Percentiles rank a stretch among this genome's conserved stretches.
Evolutionary conservation across 2,888 invertebrate genomes (phyloP).

Genomic region (Sinohyriopsis cumingii): DNA sequence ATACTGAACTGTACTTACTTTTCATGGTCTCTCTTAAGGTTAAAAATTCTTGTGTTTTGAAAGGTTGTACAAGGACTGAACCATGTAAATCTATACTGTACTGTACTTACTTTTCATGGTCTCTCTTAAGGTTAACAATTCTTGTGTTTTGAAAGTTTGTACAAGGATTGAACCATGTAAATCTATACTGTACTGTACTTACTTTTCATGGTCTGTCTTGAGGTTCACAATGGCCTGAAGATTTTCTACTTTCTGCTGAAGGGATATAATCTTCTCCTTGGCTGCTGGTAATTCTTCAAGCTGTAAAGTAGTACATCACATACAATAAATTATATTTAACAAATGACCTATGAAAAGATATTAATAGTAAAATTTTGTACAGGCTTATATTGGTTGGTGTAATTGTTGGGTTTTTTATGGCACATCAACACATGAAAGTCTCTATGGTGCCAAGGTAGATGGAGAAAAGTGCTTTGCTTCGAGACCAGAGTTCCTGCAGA

Average conservation of each 20-base stretch:
- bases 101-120: slow-evolving; percentile 81
- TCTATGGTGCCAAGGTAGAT: neutral
- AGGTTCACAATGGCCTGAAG: slow-evolving; percentile 82
- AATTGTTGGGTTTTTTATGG: neutral
- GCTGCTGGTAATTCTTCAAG: slow-evolving; percentile 82
- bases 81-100: neutral
- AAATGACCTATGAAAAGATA: neutral
- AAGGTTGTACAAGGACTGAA: too few relatives aligned
- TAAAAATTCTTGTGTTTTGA: too few relatives aligned
- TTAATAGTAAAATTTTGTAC: neutral
- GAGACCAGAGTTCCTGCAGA: too few relatives aligned
- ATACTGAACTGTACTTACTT: slow-evolving; percentile 74
- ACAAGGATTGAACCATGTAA: neutral
- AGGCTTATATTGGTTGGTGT: neutral
- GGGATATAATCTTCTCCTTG: slow-evolving; percentile 82
- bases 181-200: slow-evolving; percentile 60
- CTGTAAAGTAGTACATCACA: slow-evolving; percentile 42
- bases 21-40: slow-evolving; percentile 79
- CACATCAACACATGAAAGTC: neutral
- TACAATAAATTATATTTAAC: neutral
- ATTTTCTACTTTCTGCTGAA: slow-evolving; percentile 90
- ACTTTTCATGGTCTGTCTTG: slow-evolving; percentile 83
- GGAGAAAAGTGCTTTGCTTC: too few relatives aligned
- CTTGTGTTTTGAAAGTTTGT: too few relatives aligned
- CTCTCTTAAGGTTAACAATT: slow-evolving; percentile 71